These are phyloP conservation scores for Nomada ferruginata DNA, from an alignment of 2,888 invertebrate species.

Conservation along the genomic window DNA sequence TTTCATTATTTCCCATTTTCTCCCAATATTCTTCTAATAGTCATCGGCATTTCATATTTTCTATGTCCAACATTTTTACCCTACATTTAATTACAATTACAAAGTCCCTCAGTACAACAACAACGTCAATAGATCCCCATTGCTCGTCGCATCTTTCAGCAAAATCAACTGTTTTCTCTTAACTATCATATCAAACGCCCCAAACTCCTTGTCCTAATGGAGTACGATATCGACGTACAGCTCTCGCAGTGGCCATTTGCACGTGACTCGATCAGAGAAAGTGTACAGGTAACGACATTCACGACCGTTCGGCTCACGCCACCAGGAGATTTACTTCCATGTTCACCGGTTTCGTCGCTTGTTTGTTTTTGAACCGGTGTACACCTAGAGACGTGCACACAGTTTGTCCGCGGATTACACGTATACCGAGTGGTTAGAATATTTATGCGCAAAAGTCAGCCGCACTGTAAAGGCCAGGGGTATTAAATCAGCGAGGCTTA, in stretches of 20 bases:
- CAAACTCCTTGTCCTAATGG: conserved; percentile 3
- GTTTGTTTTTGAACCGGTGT: conserved; percentile 41
- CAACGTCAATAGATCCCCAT: too few species aligned
- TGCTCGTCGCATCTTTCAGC: too few species aligned
- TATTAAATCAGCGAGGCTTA: conserved; percentile 43
- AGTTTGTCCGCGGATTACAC: conserved; percentile 40
- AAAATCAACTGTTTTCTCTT: not conserved
- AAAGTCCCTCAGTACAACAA: not conserved
- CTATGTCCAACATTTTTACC: not conserved
- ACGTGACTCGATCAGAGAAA: conserved; percentile 68
- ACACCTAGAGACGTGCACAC: conserved; percentile 23
- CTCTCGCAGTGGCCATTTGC: conserved; percentile 42
- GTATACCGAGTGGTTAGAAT: conserved; percentile 24
- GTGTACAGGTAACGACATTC: conserved; percentile 56
- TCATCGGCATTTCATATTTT: not conserved
- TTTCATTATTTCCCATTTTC: not conserved
- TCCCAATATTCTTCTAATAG: not conserved
- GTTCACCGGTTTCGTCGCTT: conserved; percentile 40
- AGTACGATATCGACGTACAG: conserved; percentile 34
- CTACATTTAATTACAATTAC: not conserved
- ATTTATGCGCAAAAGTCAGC: conserved; percentile 31
- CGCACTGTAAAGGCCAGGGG: conserved; percentile 10
- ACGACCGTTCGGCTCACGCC: conserved; percentile 40
- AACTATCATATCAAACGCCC: not conserved
- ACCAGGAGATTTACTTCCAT: conserved; percentile 37